phyloP scores from a whole-genome alignment of 2,113 vertebrate species.

The Diadophis punctatus region DNA sequence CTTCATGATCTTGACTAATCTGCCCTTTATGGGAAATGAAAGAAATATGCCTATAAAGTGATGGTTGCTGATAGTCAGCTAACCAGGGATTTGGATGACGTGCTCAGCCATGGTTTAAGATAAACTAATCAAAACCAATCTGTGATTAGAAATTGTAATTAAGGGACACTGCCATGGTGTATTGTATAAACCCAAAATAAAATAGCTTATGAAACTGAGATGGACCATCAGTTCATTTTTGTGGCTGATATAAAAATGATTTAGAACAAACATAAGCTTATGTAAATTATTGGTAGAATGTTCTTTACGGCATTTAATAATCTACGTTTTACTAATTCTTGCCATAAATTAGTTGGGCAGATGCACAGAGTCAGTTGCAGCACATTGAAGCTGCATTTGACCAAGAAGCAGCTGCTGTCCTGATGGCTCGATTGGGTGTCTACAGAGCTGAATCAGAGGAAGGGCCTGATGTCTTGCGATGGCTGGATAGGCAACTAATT shows the following conservation, averaged over 20 bases:
- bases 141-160: neutral
- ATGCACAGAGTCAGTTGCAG: slow-evolving; percentile 91
- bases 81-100: neutral
- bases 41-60: neutral
- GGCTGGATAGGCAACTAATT: slow-evolving; percentile 97
- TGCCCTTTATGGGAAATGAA: neutral
- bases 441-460: slow-evolving; percentile 93
- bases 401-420: slow-evolving; percentile 90
- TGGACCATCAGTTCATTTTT: neutral
- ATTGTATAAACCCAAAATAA: neutral
- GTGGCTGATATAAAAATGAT: neutral
- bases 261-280: neutral
- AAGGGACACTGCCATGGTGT: neutral
- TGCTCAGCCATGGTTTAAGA: neutral
- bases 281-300: neutral
- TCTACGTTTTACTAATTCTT: slow-evolving; percentile 32
- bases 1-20: neutral
- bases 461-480: slow-evolving; percentile 91
- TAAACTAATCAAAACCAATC: neutral
- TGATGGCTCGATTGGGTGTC: slow-evolving; percentile 94
- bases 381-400: slow-evolving; percentile 95
- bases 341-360: slow-evolving; percentile 84
- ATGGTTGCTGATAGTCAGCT: neutral
- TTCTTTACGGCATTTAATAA: neutral
- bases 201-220: neutral